Evolutionary conservation across 2,113 vertebrate genomes (phyloP), one percentile per base, ranked within the genome.

Genomic region (Petroica traversi): DNA sequence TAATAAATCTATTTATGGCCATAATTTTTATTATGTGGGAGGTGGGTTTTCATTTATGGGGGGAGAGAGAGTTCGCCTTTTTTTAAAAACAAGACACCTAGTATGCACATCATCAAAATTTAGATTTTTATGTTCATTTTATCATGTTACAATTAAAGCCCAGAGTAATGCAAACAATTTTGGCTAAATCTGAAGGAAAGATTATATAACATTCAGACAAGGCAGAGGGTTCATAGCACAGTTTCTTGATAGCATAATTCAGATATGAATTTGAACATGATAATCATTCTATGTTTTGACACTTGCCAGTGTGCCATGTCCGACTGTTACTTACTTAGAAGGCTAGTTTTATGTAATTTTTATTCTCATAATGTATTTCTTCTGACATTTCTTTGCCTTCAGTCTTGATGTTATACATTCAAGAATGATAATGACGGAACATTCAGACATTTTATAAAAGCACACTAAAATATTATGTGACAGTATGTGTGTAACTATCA

Each of bases 201-300:
- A 38, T 85, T 59, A 51, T 12, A 28, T 20, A 67, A 63, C 6
- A 78, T 75, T 57, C 45, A 71, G 81, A 29, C 14, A 74, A 81
- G 43, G 12, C 28, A 61, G 19, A 59, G 45, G 13, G 72, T 64
- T 88, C 54, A 52, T 64, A 59, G 38, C 46, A 66, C 31, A 72
- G 80, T 86, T 86, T 80, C 31, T 76, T 19, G 23, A 18, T 29
- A 72, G 29, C 40, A 72, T 28, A 54, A 68, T 64, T 86, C 59
- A 51, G 40, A 63, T 63, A 79, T 25, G 17, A 85, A 92, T 72
- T 75, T 76, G 29, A 52, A 85, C 66, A 76, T 36, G 36, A 76
- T 79, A 75, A 82, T 59, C 20, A 23, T 82, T 43, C 82, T 82
- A 57, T 76, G n/a, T 79, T 90, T 88, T 90, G 79, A 86, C 75